A percentile compares a stretch with the other conserved stretches of the same genome.
Conservation (phyloP, 2,113 vertebrate genomes). For the Bos taurus region DNA sequence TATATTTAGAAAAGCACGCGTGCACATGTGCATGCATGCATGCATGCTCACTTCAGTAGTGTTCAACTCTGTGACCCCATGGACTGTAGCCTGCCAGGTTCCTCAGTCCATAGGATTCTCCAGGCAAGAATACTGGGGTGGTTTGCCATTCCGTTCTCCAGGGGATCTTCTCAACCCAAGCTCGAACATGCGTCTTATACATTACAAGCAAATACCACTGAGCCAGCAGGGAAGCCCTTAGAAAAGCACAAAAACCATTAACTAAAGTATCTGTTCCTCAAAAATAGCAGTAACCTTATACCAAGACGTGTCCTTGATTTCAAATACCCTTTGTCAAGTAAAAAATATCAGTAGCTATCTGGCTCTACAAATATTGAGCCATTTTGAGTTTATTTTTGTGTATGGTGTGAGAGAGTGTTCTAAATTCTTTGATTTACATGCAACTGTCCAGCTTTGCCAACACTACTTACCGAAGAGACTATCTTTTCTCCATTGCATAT, state of each 20-base stretch:
- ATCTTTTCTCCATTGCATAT: not conserved
- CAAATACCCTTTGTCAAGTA: not conserved
- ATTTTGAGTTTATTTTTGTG: not conserved
- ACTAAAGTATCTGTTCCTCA: not conserved
- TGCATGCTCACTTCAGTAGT: not conserved
- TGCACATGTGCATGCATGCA: not conserved
- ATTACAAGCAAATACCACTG: not conserved
- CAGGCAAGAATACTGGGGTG: not conserved
- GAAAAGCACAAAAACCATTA: not conserved
- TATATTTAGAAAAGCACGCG: not conserved
- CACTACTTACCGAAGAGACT: not conserved
- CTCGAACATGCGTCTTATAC: not conserved
- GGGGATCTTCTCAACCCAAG: not conserved
- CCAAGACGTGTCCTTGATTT: not conserved
- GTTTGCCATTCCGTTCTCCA: not conserved
- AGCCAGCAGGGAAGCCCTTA: not conserved
- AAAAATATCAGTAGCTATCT: not conserved
- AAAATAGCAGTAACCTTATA: not conserved
- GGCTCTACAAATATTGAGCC: not conserved
- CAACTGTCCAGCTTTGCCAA: not conserved
- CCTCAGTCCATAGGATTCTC: not conserved
- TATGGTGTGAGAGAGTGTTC: not conserved
- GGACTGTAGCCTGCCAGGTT: not conserved
- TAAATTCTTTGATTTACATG: not conserved
- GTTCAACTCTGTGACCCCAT: not conserved